Evolutionary conservation across 2,113 vertebrate genomes (phyloP), one percentile per base, ranked within the genome.

Genomic region (Dicerorhinus sumatrensis): DNA sequence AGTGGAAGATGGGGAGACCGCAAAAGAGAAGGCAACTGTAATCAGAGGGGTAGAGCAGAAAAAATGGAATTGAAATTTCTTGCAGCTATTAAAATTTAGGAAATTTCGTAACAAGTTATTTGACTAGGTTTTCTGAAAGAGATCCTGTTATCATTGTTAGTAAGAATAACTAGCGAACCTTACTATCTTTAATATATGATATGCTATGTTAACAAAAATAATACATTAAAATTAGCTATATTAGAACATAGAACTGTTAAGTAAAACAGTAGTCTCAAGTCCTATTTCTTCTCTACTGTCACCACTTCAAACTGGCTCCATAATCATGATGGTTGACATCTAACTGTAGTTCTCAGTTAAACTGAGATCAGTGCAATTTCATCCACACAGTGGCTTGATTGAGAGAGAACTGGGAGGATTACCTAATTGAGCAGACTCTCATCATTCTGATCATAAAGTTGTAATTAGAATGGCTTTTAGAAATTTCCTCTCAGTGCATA

Each of bases 141-240:
- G 62, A 48, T 67, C 17, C 20, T 93, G 0, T 79, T 89, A 27
- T 9, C 29, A 29, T 93, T 96, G 9, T 93, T 91, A 93, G 46
- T 42, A 97, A 86, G 67, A 48, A 54, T 54, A 96, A 89, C 33
- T 54, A 72, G 21, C 9, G 80, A 10, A 6, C 51, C 23, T 75
- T 94, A 39, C 56, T 85, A 23, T 67, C 46, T 92, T 91, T 84
- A 77, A 20, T 62, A 29, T 89, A 25, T 87, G 90, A 73, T 86
- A 62, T 58, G 17, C 65, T 92, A 4, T 92, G 27, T 93, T 96
- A 85, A 81, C n/a, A 93, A 51, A 95, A 95, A 39, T 75, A 80
- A 39, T 48, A 16, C 13, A 79, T 95, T 91, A 87, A 92, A 91
- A 70, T 92, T 62, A 58, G 17, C n/a, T 92, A 12, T 89, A 79